These are phyloP conservation scores for Leptopilina myrica DNA, from an alignment of 2,888 invertebrate genomes.

Conservation along the genomic window DNA sequence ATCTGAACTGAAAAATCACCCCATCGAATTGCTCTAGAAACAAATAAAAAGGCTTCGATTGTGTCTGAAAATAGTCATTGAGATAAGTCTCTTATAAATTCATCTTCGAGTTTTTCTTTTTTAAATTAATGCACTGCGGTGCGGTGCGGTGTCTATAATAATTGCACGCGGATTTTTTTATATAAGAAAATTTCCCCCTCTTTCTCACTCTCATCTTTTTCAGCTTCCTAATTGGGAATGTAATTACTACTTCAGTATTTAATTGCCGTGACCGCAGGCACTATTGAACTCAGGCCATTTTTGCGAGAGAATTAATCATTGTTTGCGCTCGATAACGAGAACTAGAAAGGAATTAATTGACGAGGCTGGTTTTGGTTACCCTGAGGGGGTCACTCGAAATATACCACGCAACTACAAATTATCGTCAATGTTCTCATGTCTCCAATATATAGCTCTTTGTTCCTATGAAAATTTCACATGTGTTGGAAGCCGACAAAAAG, in stretches of 20 bases:
- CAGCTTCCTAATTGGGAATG: slow-evolving; percentile 22
- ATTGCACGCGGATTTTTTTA: too few species aligned
- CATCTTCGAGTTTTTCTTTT: not conserved
- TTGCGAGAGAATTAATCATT: slow-evolving; percentile 34
- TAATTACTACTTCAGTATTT: slow-evolving; percentile 32
- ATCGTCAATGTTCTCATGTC: slow-evolving; percentile 18
- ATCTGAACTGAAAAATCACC: slow-evolving; percentile 45
- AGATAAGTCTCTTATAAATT: not conserved
- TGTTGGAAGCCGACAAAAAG: not conserved
- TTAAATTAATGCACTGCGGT: not conserved
- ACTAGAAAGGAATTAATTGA: slow-evolving; percentile 38
- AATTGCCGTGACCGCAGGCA: slow-evolving; percentile 7
- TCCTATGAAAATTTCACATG: not conserved
- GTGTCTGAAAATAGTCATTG: not conserved
- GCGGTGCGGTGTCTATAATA: too few species aligned
- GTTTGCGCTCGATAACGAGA: slow-evolving; percentile 28
- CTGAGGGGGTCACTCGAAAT: slow-evolving; percentile 17
- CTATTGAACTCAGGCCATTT: slow-evolving; percentile 6
- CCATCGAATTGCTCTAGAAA: slow-evolving; percentile 46
- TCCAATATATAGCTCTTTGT: not conserved
- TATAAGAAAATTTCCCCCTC: not conserved
- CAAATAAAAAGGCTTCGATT: slow-evolving; percentile 43
- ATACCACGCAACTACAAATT: slow-evolving; percentile 23
- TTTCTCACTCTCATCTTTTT: not conserved
- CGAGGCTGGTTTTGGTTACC: slow-evolving; percentile 5